Conservation (phyloP, 2,888 invertebrate genomes). For the Synergus umbraculus region DNA sequence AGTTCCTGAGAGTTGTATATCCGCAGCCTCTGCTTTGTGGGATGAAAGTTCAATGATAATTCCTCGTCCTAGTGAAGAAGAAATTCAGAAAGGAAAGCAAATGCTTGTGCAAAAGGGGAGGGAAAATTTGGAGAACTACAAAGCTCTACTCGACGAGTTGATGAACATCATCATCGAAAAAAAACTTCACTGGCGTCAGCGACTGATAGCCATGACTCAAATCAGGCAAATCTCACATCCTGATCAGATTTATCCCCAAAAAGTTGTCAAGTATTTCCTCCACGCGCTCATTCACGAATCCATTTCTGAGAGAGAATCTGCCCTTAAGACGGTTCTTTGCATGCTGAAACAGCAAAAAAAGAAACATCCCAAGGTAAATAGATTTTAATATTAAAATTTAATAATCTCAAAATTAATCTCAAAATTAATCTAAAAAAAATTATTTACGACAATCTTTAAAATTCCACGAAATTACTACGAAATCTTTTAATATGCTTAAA, state of each 20-base stretch:
- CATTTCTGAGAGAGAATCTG: slow-evolving; percentile 87
- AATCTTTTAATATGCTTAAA: too few species aligned
- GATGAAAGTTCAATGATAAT: slow-evolving; percentile 70
- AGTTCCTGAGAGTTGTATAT: slow-evolving; percentile 79
- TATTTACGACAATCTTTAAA: too few species aligned
- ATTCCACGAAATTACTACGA: too few species aligned
- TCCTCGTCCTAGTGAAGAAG: slow-evolving; percentile 72
- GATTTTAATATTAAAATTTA: not conserved
- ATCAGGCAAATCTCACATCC: slow-evolving; percentile 85
- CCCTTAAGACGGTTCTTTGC: slow-evolving; percentile 81
- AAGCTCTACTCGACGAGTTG: slow-evolving; percentile 78
- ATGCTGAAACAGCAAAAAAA: slow-evolving; percentile 87
- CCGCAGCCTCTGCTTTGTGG: slow-evolving; percentile 78
- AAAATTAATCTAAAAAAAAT: too few species aligned
- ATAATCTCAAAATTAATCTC: not conserved
- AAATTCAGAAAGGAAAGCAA: slow-evolving; percentile 75
- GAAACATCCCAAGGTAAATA: slow-evolving; percentile 77
- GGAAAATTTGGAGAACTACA: slow-evolving; percentile 79
- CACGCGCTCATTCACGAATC: slow-evolving; percentile 86
- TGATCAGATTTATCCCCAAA: slow-evolving; percentile 83
- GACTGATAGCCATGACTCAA: slow-evolving; percentile 86
- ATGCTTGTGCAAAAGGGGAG: slow-evolving; percentile 75
- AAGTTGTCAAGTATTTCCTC: slow-evolving; percentile 83
- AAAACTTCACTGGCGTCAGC: slow-evolving; percentile 88
- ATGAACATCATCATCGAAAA: slow-evolving; percentile 80